These are phyloP conservation scores for Catharus fuscescens DNA, from an alignment of 2,113 vertebrate species.

Conservation along the genomic window DNA sequence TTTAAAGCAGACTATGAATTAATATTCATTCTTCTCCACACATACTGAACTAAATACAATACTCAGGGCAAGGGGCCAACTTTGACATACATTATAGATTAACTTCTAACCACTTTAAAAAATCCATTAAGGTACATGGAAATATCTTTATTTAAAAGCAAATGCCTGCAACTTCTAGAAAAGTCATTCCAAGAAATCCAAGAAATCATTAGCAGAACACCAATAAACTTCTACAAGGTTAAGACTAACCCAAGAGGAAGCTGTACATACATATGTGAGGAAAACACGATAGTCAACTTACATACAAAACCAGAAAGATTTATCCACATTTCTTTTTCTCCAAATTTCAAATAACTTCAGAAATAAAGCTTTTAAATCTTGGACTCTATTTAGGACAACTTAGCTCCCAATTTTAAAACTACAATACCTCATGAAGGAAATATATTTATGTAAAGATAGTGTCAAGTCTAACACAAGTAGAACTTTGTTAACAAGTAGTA, in stretches of 20 bases:
- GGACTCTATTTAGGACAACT: not conserved
- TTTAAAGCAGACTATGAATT: not conserved
- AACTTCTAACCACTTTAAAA: not conserved
- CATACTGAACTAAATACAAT: not conserved
- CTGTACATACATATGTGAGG: not conserved
- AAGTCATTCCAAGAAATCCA: not conserved
- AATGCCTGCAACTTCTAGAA: not conserved
- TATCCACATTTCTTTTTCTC: not conserved
- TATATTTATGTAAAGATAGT: not conserved
- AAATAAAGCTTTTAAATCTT: not conserved
- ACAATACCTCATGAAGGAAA: not conserved
- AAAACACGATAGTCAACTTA: not conserved
- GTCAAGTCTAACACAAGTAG: not conserved
- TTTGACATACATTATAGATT: not conserved
- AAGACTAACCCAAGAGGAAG: not conserved
- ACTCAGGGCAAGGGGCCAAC: not conserved
- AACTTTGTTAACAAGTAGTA: not conserved
- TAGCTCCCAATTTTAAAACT: not conserved
- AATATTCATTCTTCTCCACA: not conserved
- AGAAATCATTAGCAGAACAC: not conserved
- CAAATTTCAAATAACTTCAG: not conserved
- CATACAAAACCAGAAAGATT: not conserved
- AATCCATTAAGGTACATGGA: not conserved
- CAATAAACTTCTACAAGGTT: not conserved
- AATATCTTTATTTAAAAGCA: not conserved